Base-by-base conservation (phyloP, 2,797 vertebrate species). In the Sebastes steindachneri region DNA sequence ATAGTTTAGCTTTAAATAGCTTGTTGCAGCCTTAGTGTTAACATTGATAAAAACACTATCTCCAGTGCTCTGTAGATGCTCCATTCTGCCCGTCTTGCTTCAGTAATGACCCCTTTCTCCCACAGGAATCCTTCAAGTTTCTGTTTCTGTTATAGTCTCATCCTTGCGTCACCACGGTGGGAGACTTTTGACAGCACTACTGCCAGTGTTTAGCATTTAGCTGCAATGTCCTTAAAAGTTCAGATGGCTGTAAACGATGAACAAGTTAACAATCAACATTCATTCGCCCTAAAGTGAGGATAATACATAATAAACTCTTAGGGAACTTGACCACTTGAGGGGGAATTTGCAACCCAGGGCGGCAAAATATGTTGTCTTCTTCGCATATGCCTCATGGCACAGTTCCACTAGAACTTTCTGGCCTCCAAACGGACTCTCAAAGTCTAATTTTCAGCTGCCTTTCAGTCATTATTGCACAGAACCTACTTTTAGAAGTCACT, bases 101-200 rank as follows among this genome's bases (percentile, higher is more conserved):
- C 26, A 66, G 19, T 53, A 35, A 58, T 65, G 67, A 58, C 29
- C 45, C 12, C 60, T 28, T 74, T 70, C 31, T 7, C 58, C 41
- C 31, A 45, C 41, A 60, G 53, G 45, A 62, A 35, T 62, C 53
- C 67, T 55, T 31, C 37, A 11, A 37, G 26, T 64, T 64, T 64
- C 11, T 65, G n/a, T 72, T 75, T 57, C 59, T 72, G 11, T 63
- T 28, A 10, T 5, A 60, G 7, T 59, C 33, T 19, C 19, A 31
- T 19, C 45, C n/a, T 86, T 83, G 69, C 37, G 58, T 80, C 69
- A 58, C 48, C 29, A 26, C 9, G 23, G 12, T n/a, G 41, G 17
- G 6, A 54, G 64, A 57, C 23, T 15, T 48, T 58, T 73, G 9
- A 57, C 25, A 68, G n/a, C 25, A 11, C n/a, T 5, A 5, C 54